Base-by-base conservation (phyloP, 2,113 vertebrate species). In the Callipepla squamata region DNA sequence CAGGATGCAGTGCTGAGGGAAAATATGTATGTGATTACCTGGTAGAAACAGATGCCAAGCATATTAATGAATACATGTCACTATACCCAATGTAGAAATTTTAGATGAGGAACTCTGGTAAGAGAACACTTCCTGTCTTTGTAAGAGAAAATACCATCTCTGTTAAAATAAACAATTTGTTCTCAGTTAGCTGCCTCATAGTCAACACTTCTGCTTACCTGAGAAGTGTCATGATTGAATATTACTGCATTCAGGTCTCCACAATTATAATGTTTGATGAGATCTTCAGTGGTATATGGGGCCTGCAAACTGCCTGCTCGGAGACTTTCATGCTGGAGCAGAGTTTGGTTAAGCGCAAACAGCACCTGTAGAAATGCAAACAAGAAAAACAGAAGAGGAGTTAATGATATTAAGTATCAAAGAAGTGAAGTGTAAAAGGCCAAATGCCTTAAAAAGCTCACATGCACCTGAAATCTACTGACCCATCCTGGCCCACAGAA, bases 241-340 rank as follows among this genome's bases (percentile, higher is more conserved):
- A 99, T 98, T 93, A 99, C 98, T 23, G 98, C 96, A 11, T 97
- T 98, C 95, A 98, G 98, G 95, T 99, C 98, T 80, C 98, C 98
- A 58, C 98, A 99, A 94, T 98, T 99, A 94, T 99, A 99, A 94
- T 99, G 98, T 65, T 98, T 98, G 97, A 98, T 98, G 95, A 99
- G 98, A 95, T 98, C 98, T 95, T 98, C 98, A 0, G 98, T 98
- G 89, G 98, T 99, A 40, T 98, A 98, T 0, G 98, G 96, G 2
- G 97, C 98, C 94, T 98, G 98, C 91, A 98, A 88, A 65, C 98
- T 98, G 48, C 98, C 98, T 1, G 98, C 98, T 66, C 98, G 97
- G 51, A 98, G 98, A 8, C 98, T 98, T 93, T 99, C 98, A 1
- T 98, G 98, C 66, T 98, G 98, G 81, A 98, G 97, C 82, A 99